Evolutionary conservation across 2,797 vertebrate species (phyloP).

Genomic region (Arctocebus calabarensis): DNA sequence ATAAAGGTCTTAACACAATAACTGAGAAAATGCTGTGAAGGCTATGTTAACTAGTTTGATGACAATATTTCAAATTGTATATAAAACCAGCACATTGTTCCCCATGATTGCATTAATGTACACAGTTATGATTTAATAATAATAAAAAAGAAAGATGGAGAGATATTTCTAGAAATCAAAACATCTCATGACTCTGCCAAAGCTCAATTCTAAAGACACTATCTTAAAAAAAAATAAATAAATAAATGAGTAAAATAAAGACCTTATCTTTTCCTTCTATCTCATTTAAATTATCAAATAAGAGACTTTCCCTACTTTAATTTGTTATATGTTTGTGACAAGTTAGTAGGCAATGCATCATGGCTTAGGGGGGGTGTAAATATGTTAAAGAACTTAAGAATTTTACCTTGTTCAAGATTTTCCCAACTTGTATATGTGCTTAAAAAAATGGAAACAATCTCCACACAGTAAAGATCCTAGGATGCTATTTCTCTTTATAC

Average conservation of each 20-base stretch:
- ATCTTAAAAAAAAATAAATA: too few species aligned
- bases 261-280: constrained; percentile 78
- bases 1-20: too few species aligned
- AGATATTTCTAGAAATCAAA: constrained; percentile 83
- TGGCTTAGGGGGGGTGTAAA: constrained; percentile 80
- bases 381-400: constrained; percentile 55
- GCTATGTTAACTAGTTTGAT: too few species aligned
- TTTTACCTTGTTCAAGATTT: background rate
- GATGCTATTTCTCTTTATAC: background rate
- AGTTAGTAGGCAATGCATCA: constrained; percentile 83
- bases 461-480: background rate
- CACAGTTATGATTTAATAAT: too few species aligned
- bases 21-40: too few species aligned
- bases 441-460: background rate
- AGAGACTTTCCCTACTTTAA: constrained; percentile 84
- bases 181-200: constrained; percentile 82
- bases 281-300: constrained; percentile 86
- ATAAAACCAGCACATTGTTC: too few species aligned
- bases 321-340: constrained; percentile 84
- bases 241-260: too few species aligned
- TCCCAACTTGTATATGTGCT: background rate
- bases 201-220: constrained; percentile 67
- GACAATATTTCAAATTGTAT: too few species aligned
- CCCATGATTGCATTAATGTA: too few species aligned
- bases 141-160: constrained; percentile 76